These are phyloP conservation scores for Otis tarda DNA, from an alignment of 2,113 vertebrate genomes.

Conservation along the genomic window DNA sequence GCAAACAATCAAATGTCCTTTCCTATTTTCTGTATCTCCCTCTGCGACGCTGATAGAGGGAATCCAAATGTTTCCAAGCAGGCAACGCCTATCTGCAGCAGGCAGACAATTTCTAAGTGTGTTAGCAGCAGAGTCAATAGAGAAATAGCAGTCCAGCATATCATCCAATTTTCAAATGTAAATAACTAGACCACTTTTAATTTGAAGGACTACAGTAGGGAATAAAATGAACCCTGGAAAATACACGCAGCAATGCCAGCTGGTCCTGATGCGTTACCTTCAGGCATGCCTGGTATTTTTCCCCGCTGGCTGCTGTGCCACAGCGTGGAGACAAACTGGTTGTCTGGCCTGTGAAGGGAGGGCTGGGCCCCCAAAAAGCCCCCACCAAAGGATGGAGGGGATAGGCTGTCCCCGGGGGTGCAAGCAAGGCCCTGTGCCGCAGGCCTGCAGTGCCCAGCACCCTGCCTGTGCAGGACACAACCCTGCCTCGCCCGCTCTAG, in stretches of 20 bases:
- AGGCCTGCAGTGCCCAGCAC: not conserved
- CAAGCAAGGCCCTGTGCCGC: rapidly evolving
- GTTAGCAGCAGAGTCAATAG: slow-evolving; percentile 59
- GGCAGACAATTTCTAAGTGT: slow-evolving; percentile 59
- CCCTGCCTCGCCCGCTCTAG: rapidly evolving
- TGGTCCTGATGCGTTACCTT: not conserved
- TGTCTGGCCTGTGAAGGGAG: rapidly evolving
- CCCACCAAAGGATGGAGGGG: rapidly evolving
- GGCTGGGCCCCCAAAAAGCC: not conserved
- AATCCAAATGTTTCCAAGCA: slow-evolving; percentile 47
- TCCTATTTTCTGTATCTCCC: slow-evolving; percentile 41
- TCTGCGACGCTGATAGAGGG: slow-evolving; percentile 37
- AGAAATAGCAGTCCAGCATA: slow-evolving; percentile 53
- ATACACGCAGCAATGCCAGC: not conserved
- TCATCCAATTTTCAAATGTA: slow-evolving; percentile 68
- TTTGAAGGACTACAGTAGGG: slow-evolving; percentile 43
- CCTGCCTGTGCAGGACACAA: not conserved
- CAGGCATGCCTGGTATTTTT: not conserved
- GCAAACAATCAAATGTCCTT: slow-evolving; percentile 46
- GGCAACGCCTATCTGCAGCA: slow-evolving; percentile 56
- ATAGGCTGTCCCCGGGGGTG: not conserved
- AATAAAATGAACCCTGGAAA: slow-evolving; percentile 21
- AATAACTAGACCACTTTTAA: slow-evolving; percentile 58
- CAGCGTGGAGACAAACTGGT: not conserved
- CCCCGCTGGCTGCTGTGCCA: not conserved